Conservation (phyloP, 2,797 vertebrate species). For the Jordanella pulchra region DNA sequence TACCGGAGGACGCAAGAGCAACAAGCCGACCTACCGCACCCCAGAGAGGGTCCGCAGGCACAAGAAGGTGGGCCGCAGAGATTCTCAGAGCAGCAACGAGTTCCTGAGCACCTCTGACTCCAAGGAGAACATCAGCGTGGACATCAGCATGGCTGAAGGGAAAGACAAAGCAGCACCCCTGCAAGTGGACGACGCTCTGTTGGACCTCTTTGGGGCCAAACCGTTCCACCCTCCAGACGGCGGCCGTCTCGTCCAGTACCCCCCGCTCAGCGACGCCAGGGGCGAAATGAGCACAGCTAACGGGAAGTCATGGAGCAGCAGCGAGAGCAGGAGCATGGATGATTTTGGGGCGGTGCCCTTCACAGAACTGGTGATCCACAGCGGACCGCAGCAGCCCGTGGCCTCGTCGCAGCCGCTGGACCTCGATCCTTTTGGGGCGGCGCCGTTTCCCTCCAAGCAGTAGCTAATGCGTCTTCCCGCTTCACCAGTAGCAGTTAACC, state of each 20-base stretch:
- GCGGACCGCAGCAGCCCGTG: constrained; percentile 64
- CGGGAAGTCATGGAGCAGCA: constrained; percentile 77
- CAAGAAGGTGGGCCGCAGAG: constrained; percentile 88
- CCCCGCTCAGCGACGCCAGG: constrained; percentile 77
- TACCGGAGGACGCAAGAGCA: constrained; percentile 81
- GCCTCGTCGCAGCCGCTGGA: constrained; percentile 79
- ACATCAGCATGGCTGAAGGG: constrained; percentile 79
- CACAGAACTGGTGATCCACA: constrained; percentile 86
- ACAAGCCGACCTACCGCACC: constrained; percentile 89
- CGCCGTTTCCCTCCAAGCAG: constrained; percentile 94
- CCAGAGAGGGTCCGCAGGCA: constrained; percentile 89
- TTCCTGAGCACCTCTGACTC: constrained; percentile 92
- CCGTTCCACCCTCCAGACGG: constrained; percentile 89
- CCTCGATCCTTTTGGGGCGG: constrained; percentile 94
- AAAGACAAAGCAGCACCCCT: constrained; percentile 82
- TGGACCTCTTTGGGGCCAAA: constrained; percentile 93
- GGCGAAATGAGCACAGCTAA: constrained; percentile 75
- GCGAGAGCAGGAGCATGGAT: constrained; percentile 84
- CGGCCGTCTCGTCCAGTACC: constrained; percentile 81
- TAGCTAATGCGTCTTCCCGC: constrained; percentile 63
- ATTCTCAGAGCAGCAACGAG: constrained; percentile 97
- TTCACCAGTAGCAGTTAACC: constrained; percentile 12
- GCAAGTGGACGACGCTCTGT: constrained; percentile 80
- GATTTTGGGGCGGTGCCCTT: constrained; percentile 97
- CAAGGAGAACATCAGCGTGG: constrained; percentile 94